A percentile compares a stretch with the other conserved stretches of the same genome.
phyloP scores from a whole-genome alignment of 1,140 invertebrate species.

The Drosophila eugracilis region DNA sequence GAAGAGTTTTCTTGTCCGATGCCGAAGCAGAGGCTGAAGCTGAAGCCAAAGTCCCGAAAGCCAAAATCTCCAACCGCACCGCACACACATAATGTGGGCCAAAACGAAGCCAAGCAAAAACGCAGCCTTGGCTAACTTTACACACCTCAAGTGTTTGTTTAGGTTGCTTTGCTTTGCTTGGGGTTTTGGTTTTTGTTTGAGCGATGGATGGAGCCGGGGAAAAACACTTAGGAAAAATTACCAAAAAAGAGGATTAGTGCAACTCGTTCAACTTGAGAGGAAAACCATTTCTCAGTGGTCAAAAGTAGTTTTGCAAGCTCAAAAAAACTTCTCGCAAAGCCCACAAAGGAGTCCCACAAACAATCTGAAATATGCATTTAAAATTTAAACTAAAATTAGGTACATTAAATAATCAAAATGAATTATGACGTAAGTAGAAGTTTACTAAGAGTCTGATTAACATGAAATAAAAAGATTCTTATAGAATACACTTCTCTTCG shows the following conservation, averaged over 20 bases:
- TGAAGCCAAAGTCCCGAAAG: conserved; percentile 30
- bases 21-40: neutral
- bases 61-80: conserved; percentile 50
- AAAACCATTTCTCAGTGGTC: conserved; percentile 9
- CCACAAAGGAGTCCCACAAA: conserved; percentile 2
- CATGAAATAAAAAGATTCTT: too few relatives aligned
- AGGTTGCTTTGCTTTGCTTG: conserved; percentile 67
- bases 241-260: conserved; percentile 23
- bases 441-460: too few relatives aligned
- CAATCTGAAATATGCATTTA: neutral
- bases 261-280: conserved; percentile 20
- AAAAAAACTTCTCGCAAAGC: conserved; percentile 6
- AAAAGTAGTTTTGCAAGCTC: conserved; percentile 5
- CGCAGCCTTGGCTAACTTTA: conserved; percentile 78
- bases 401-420: neutral
- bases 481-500: too few relatives aligned
- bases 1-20: conserved; percentile 39
- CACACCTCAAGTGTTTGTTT: conserved; percentile 83
- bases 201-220: conserved; percentile 5
- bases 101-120: conserved; percentile 73
- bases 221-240: conserved; percentile 40
- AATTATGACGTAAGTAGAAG: too few relatives aligned
- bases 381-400: neutral
- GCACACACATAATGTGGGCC: conserved; percentile 56
- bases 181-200: conserved; percentile 29